Conservation (phyloP, 2,113 vertebrate genomes). For the Progne subis region DNA sequence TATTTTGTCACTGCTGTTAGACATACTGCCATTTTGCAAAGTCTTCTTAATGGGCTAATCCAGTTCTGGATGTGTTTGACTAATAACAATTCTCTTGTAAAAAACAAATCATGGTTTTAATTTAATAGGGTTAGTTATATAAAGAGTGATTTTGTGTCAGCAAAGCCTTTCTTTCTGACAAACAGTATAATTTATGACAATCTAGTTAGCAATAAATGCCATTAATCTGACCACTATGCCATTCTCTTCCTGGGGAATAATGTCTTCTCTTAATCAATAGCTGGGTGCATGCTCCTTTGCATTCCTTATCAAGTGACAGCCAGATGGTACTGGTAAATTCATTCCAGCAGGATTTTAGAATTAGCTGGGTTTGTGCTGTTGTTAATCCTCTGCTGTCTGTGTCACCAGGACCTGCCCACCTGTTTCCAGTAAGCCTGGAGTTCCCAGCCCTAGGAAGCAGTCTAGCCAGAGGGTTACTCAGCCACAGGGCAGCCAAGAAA, state of each 20-base stretch:
- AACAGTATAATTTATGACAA: constrained; percentile 17
- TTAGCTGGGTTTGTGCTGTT: constrained; percentile 60
- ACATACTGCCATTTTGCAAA: background rate
- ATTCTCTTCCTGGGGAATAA: constrained; percentile 10
- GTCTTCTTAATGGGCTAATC: background rate
- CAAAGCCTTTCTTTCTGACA: constrained; percentile 14
- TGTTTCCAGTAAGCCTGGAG: constrained; percentile 60
- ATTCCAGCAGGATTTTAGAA: constrained; percentile 60
- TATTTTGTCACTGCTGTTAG: background rate
- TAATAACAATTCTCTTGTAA: constrained; percentile 23
- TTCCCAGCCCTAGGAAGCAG: constrained; percentile 59
- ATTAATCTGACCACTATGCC: background rate
- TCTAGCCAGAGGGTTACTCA: constrained; percentile 56
- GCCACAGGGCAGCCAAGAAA: background rate
- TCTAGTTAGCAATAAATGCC: constrained; percentile 15
- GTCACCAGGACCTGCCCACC: constrained; percentile 70
- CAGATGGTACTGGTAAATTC: constrained; percentile 78
- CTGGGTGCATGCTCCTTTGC: constrained; percentile 37
- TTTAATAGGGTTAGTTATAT: constrained; percentile 44
- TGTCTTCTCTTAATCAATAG: constrained; percentile 51
- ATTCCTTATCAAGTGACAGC: constrained; percentile 69
- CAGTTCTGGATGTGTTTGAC: background rate
- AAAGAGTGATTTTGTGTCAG: constrained; percentile 34
- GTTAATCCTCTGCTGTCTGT: constrained; percentile 64
- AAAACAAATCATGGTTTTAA: constrained; percentile 42